Base-by-base conservation (phyloP, 2,888 invertebrate species). In the Dysmachus trigonus region DNA sequence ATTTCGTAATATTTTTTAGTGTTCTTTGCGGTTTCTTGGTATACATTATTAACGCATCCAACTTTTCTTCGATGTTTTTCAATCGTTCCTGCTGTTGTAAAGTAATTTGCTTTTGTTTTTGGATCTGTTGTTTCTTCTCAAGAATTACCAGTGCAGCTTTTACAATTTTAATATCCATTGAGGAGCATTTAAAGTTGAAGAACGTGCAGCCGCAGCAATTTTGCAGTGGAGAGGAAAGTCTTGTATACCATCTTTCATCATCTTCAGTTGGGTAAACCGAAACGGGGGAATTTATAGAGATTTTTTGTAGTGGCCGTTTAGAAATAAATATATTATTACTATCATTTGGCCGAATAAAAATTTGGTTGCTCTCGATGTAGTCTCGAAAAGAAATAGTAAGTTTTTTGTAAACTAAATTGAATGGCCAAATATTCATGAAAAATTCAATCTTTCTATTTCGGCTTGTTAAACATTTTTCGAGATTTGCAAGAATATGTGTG, bases 111-210 rank as follows among this genome's bases (percentile, higher is more conserved):
- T 93, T 92, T 88, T 93, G 92, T 1, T 91, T 88, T 18, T 93
- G 92, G 30, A 92, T 90, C 86, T 91, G 92, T 86, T 93, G 92
- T 88, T 91, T 92, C 47, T 93, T 93, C 8, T 94, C 93, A 73
- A 93, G 88, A 0, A 92, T 89, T 10, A 89, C 89, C 89, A 94
- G 94, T 1, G 95, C 94, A 87, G 93, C 92, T 89, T 94, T 94
- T 0, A 95, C 94, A 85, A 95, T 94, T 87, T 93, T 92, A 0
- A 93, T 92, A 88, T 95, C 95, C 90, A 95, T 93, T 88, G 92
- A 92, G 74, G 94, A 93, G 77, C 93, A 92, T 83, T 89, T 41
- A 15, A 15, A 41, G 13, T 41, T 41, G 2, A 41, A 41, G 15
- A 41, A 15, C 15, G 38, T 10, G 3, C 13, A 41, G 13, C 13